Evolutionary conservation across 2,888 invertebrate species (phyloP), one percentile per base, ranked within the genome.

Genomic region (Drosophila anomelani): DNA sequence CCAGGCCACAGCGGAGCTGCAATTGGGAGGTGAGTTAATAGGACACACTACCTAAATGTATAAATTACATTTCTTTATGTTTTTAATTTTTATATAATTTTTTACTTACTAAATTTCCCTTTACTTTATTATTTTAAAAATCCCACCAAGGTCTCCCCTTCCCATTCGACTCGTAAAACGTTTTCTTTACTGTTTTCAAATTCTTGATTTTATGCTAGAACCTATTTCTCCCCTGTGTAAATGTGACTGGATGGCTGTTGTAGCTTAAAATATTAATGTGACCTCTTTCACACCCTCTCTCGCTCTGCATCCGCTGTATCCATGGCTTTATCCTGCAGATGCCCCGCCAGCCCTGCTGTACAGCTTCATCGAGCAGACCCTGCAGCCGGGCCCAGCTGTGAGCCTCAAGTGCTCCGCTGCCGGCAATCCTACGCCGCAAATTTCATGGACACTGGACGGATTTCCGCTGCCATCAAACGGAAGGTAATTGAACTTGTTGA

Each of bases 381-480:
- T 96, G 64, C 96, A 96, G 87, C 95, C 95, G 10, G 96, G 96
- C 57, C 96, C 96, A 59, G 95, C 95, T 73, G 95, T 96, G 79
- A 96, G 96, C 72, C 93, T 96, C 78, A 95, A 96, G 92, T 97
- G 96, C 91, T 95, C 95, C 77, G 95, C 96, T 80, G 94, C 95
- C 81, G 96, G 96, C 81, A 96, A 96, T 93, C 97, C 97, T 70
- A 95, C 96, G 75, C 96, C 97, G 56, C 95, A 95, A 92, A 95
- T 97, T 91, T 94, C 95, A 77, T 97, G 97, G 97, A 94, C 95
- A 77, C 93, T 96, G 87, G 96, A 96, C 91, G 96, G 96, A 80
- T 96, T 96, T 93, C 94, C 95, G 81, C 93, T 96, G 84, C 96
- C 96, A 85, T 94, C 93, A 85, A 93, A 93, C 90, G 93, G 93